These are phyloP conservation scores for Drosophila melanosoma DNA, from an alignment of 2,888 invertebrate genomes.

Conservation along the genomic window DNA sequence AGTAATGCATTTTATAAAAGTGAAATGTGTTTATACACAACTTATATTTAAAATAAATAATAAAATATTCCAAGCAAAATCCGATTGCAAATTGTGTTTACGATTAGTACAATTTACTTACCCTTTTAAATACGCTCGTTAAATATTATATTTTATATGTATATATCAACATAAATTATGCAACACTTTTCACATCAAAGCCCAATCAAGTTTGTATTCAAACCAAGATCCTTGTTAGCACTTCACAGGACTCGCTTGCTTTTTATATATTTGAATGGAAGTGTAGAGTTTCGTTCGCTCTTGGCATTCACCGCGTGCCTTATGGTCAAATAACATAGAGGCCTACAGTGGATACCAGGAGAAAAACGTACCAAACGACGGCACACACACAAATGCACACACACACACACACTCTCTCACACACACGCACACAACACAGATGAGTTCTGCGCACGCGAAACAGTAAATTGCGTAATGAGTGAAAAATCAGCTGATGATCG, in stretches of 20 bases:
- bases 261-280: constrained; percentile 7
- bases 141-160: not conserved
- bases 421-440: not conserved
- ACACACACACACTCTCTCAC: constrained; percentile 9
- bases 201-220: not conserved
- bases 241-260: constrained; percentile 14
- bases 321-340: constrained; percentile 96
- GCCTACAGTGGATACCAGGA: constrained; percentile 98
- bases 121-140: not conserved
- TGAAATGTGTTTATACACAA: no score
- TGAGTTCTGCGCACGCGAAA: constrained; percentile 20
- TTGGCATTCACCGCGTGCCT: constrained; percentile 99
- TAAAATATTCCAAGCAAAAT: not conserved
- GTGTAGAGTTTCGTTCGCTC: constrained; percentile 90
- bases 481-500: constrained; percentile 51
- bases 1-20: no score
- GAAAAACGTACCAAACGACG: constrained; percentile 86
- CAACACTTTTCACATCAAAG: not conserved
- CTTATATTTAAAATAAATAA: not conserved
- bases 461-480: constrained; percentile 43
- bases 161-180: not conserved
- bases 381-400: constrained; percentile 10
- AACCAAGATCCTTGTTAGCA: not conserved
- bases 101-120: not conserved
- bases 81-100: not conserved